Evolutionary conservation across 2,888 invertebrate species (phyloP), one percentile per base, ranked within the genome.

Genomic region (Caenorhabditis virilis): DNA sequence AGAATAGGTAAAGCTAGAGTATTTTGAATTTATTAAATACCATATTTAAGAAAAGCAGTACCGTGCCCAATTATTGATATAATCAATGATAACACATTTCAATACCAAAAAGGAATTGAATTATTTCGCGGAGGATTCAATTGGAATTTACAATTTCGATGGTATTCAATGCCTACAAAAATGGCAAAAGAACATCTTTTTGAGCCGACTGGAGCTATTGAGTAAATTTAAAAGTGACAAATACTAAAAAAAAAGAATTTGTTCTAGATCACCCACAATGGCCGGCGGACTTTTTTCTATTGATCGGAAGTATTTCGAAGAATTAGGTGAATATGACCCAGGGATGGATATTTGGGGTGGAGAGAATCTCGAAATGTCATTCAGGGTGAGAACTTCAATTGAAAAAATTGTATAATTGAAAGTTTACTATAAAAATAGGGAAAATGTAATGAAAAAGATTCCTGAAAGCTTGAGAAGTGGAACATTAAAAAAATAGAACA

Each of bases 41-140:
- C n/a, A n/a, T n/a, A n/a, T n/a, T 86, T 46, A 67, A 88, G 83
- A 35, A 85, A 87, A 55, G 85, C 88, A 20, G 89, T 91, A 1
- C 89, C 89, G 11, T 90, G 90, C 77, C 93, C 93, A 0, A 90
- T 93, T 0, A 93, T 93, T 62, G 93, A 93, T 83, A 92, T 97
- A 18, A 91, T 98, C 43, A 93, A 92, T 64, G 94, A 97, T 82
- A 92, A 95, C 77, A 93, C 93, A 2, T 91, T 98, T 78, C 92
- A 94, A 33, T 98, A 97, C 83, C 90, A 90, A 2, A 91, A 93
- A 42, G 86, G 86, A 62, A 92, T 93, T 72, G 95, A 97, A 84
- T 89, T 95, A 46, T 95, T 95, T 80, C 94, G 94, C 91, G 98
- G 97, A 3, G 95, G 93, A 0, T 95, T 98, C 84, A 97, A 95